Percentiles rank a stretch among this genome's conserved stretches.
phyloP scores from a whole-genome alignment of 2,797 vertebrate genomes.

The Lagorchestes hirsutus region DNA sequence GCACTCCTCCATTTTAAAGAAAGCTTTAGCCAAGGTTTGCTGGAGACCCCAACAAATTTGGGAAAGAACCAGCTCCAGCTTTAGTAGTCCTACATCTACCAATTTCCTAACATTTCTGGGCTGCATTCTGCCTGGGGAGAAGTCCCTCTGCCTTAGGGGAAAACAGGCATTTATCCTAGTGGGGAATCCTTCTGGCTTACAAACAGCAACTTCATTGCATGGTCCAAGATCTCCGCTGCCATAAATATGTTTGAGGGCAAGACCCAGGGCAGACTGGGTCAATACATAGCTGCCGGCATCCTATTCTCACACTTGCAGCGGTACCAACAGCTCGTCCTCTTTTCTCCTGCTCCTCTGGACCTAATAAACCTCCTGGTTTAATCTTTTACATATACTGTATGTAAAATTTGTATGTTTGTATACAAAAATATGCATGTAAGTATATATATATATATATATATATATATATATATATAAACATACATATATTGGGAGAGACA shows the following conservation, averaged over 20 bases:
- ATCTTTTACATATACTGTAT: background rate
- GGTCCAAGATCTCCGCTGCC: background rate
- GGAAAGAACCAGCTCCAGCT: fast-evolving
- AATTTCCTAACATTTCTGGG: background rate
- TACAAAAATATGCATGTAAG: too few relatives aligned
- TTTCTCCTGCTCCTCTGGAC: background rate
- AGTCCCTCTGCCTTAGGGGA: background rate
- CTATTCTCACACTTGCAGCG: background rate
- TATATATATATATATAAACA: background rate
- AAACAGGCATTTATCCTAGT: background rate
- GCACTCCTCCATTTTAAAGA: background rate
- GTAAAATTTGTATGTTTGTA: background rate
- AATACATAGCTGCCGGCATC: background rate
- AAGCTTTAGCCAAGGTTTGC: background rate
- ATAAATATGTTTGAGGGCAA: background rate
- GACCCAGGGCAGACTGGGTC: background rate
- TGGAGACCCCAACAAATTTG: background rate
- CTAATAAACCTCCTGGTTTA: background rate
- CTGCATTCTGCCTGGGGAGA: background rate
- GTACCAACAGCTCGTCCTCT: background rate
- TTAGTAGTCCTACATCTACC: background rate
- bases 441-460: too few relatives aligned
- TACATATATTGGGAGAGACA: background rate
- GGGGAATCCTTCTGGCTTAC: background rate
- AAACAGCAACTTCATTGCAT: background rate